Percentiles rank a stretch among this genome's conserved stretches.
These are phyloP conservation scores for Chromis chromis DNA, from an alignment of 2,797 vertebrate species.

Conservation along the genomic window DNA sequence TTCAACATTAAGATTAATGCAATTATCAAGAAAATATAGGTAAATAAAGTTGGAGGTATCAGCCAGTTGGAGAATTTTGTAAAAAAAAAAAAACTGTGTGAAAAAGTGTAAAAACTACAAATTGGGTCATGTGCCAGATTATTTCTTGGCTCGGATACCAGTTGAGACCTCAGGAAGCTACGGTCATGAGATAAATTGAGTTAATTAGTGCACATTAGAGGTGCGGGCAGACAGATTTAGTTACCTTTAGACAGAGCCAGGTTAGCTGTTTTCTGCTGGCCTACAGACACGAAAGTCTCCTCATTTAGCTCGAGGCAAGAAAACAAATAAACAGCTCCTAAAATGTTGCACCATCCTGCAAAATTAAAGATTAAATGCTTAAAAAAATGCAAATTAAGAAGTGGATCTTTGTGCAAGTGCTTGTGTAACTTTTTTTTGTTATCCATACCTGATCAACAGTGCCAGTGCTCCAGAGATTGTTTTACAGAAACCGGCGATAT, in stretches of 20 bases:
- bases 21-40: neutral
- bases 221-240: neutral
- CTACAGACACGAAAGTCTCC: neutral
- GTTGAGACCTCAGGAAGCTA: neutral
- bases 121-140: neutral
- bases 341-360: neutral
- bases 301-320: neutral
- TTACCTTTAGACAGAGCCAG: neutral
- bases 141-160: neutral
- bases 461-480: slow-evolving; percentile 27
- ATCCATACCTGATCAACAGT: neutral
- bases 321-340: neutral
- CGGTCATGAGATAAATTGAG: neutral
- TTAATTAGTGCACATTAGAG: neutral
- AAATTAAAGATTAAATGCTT: neutral
- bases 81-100: neutral
- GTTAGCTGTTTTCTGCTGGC: neutral
- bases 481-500: slow-evolving; percentile 60
- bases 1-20: neutral
- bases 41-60: neutral
- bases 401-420: neutral
- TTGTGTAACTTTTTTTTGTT: neutral
- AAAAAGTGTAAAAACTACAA: neutral
- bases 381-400: neutral
- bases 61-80: neutral